Base-by-base conservation (phyloP, 2,113 vertebrate species). In the Neopipo cinnamomea region DNA sequence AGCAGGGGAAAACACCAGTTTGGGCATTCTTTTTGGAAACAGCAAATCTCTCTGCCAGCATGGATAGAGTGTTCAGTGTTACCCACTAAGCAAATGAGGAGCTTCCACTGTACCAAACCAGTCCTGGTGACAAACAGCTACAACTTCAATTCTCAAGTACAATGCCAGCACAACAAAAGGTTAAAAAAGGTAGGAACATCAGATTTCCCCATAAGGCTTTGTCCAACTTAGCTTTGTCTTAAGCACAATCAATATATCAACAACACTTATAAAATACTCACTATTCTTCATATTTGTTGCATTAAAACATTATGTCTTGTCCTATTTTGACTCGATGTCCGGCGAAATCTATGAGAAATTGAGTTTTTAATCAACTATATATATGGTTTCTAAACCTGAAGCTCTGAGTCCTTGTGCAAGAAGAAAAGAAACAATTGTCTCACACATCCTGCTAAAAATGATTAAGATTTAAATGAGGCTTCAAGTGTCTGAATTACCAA, bases 61-160 rank as follows among this genome's bases (percentile, higher is more conserved):
- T 0, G 14, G 56, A 44, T 14, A 56, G 25, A 56, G 23, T 0
- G 0, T 20, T 59, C n/a, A n/a, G 30, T 3, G 27, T 13, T 6
- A 47, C 5, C 46, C 42, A 19, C 25, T 4, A 28, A 55, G 56
- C 30, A 49, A 49, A 75, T 1, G 3, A 31, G 23, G 33, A 49
- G 25, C 46, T 93, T 24, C 27, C 49, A 13, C 33, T 61, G 24
- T 39, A 42, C 37, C 35, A 33, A 63, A 33, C 5, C 52, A 39
- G 7, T 14, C 30, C 8, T 0, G 2, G 33, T 50, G 47, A 42
- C 50, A 59, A 67, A n/a, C 3, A 11, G 21, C 28, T 4, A 0
- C 16, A 53, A 21, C 15, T 22, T 3, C n/a, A 14, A 75, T 71
- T 73, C 44, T 78, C 65, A 53, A 70, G 23, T 8, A 41, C 14